These are phyloP conservation scores for Tenualosa ilisha DNA, from an alignment of 2,797 vertebrate species.

Conservation along the genomic window DNA sequence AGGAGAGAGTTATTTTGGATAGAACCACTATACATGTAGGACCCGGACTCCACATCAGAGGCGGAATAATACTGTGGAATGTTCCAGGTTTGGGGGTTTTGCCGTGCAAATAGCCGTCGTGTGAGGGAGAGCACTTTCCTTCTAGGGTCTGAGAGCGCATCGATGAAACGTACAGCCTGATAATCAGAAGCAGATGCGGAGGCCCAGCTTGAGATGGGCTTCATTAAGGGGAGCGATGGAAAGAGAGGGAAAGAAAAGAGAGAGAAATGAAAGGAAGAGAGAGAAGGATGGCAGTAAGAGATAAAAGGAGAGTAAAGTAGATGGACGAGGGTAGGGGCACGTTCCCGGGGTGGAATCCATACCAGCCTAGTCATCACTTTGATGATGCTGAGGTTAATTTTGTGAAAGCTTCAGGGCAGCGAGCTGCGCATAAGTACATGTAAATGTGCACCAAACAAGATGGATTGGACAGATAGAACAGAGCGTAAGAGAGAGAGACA, in stretches of 20 bases:
- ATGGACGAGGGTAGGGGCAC: background rate
- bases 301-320: background rate
- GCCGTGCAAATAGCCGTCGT: slow-evolving; percentile 42
- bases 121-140: slow-evolving; percentile 48
- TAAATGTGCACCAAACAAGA: background rate
- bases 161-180: slow-evolving; percentile 53
- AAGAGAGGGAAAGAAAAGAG: background rate
- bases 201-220: slow-evolving; percentile 43
- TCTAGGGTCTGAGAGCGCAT: slow-evolving; percentile 53
- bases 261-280: slow-evolving; percentile 12
- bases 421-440: background rate
- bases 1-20: background rate
- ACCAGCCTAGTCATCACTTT: background rate
- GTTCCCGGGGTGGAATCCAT: background rate
- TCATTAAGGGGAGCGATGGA: slow-evolving; percentile 38
- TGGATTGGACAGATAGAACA: background rate
- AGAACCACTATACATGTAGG: background rate
- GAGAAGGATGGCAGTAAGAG: slow-evolving; percentile 10
- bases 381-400: background rate
- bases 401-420: background rate
- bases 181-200: slow-evolving; percentile 72
- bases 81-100: slow-evolving; percentile 51
- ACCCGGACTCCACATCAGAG: slow-evolving; percentile 52
- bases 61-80: slow-evolving; percentile 67
- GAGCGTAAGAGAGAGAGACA: background rate